These are phyloP conservation scores for Actinia equina DNA, from an alignment of 64 coral and sea anemone species.

Conservation along the genomic window DNA sequence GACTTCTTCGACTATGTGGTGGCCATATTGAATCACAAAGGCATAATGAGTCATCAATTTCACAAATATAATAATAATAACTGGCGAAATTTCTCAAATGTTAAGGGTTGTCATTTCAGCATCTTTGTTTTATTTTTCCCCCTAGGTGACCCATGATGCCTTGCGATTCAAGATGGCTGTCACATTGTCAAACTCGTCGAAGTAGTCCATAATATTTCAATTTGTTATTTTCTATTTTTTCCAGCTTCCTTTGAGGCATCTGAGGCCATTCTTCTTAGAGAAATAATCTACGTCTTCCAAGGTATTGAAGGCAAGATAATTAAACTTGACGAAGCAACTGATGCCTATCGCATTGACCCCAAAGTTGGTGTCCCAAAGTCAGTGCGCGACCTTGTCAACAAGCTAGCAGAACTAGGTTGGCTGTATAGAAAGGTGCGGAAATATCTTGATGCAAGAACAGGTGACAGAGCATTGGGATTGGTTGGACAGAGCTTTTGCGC, in stretches of 20 bases:
- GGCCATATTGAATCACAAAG: no score
- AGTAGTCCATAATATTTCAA: no score
- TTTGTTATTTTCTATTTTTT: conserved; percentile 11
- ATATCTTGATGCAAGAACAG: conserved; percentile 93
- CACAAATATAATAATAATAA: no score
- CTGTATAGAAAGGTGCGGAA: conserved; percentile 82
- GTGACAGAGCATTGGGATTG: conserved; percentile 86
- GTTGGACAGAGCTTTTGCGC: conserved; percentile 98
- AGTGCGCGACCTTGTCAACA: conserved; percentile 86
- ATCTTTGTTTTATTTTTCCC: no score
- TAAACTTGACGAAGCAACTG: conserved; percentile 77
- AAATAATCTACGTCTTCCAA: conserved; percentile 96
- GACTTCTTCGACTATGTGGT: no score
- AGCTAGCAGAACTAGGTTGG: conserved; percentile 93
- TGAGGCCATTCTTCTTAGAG: conserved; percentile 76
- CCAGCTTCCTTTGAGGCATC: conserved; percentile 89
- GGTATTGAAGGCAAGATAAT: conserved; percentile 98
- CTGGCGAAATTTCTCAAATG: no score
- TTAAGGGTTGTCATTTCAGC: no score
- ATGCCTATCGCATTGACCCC: conserved; percentile 85
- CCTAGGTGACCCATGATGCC: no score
- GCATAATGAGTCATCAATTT: no score
- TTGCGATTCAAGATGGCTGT: no score
- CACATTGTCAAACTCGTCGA: no score
- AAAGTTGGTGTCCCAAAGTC: conserved; percentile 82